These are phyloP conservation scores for Myiotriccus ornatus DNA, from an alignment of 2,797 vertebrate genomes.

Conservation along the genomic window DNA sequence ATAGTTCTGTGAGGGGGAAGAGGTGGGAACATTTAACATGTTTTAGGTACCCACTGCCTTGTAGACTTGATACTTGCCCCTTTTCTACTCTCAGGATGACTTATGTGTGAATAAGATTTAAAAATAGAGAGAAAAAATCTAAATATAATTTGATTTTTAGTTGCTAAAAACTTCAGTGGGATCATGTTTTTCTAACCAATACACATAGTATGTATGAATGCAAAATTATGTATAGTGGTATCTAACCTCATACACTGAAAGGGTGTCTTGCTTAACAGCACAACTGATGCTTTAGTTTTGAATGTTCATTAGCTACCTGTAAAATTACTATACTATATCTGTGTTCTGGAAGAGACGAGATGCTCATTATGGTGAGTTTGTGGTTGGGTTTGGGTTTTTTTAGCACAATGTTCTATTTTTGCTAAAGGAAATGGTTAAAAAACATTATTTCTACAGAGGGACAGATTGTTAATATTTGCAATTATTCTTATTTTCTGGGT, in stretches of 20 bases:
- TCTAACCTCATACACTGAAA: neutral
- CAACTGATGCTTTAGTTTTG: neutral
- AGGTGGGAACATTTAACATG: neutral
- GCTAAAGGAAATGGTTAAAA: neutral
- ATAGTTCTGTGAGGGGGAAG: neutral
- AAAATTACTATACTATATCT: neutral
- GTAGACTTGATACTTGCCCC: neutral
- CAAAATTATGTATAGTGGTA: neutral
- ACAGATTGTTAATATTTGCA: neutral
- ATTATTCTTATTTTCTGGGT: neutral
- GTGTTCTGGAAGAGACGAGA: neutral
- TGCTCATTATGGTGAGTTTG: neutral
- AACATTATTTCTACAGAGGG: neutral
- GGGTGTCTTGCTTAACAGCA: neutral
- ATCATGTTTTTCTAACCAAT: neutral
- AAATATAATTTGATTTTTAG: neutral
- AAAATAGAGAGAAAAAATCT: neutral
- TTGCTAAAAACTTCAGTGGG: neutral
- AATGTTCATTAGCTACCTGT: neutral
- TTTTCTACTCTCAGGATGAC: neutral
- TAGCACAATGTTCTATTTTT: neutral
- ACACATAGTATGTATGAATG: neutral
- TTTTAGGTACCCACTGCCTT: neutral
- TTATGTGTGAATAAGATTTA: neutral
- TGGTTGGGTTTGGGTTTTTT: neutral